Conservation (phyloP, 2,113 vertebrate species). For the Hippopotamus amphibius region DNA sequence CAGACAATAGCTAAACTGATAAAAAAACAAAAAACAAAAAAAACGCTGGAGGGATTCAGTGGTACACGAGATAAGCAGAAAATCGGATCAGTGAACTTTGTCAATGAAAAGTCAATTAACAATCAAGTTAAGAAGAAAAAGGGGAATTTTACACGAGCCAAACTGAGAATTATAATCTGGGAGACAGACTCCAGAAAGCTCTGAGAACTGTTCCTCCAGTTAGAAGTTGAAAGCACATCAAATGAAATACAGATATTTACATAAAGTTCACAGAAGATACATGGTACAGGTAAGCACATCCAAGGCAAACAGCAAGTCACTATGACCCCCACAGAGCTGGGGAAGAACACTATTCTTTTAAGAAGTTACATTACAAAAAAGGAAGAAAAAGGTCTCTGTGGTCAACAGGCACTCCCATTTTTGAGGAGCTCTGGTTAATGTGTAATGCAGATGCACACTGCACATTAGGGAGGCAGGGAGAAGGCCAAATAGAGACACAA, state of each 20-base stretch:
- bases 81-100: background rate
- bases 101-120: background rate
- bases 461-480: background rate
- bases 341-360: background rate
- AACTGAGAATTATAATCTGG: background rate
- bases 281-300: background rate
- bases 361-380: background rate
- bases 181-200: background rate
- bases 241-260: background rate
- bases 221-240: background rate
- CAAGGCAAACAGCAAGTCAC: background rate
- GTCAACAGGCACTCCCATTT: background rate
- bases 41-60: background rate
- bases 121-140: background rate
- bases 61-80: background rate
- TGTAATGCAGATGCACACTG: background rate
- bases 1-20: background rate
- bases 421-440: background rate
- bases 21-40: background rate
- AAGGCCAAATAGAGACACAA: background rate
- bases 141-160: background rate
- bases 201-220: background rate
- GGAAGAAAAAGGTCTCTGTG: background rate
- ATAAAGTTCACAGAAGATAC: background rate
- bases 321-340: background rate